Base-by-base conservation (phyloP, 2,888 invertebrate species). In the Leucoma salicis region DNA sequence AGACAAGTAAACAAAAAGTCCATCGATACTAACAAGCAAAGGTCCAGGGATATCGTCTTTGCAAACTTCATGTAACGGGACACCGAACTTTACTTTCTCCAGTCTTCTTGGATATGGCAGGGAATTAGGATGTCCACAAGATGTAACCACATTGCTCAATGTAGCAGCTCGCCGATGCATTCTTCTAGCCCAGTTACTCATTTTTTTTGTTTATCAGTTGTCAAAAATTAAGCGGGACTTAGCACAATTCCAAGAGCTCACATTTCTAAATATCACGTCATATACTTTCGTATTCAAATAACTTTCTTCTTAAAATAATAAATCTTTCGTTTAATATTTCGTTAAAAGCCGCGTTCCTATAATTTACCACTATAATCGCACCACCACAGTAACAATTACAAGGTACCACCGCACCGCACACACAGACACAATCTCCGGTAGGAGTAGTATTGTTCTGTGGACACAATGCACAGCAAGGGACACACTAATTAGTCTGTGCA, bases 21-120 rank as follows among this genome's bases (percentile, higher is more conserved):
- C 31, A 21, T 29, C 35, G 38, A 68, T 74, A 92, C 93, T 92
- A 90, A 95, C 97, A 79, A 97, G 91, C 70, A 97, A 90, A 53
- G 97, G 97, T 60, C 96, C 97, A 57, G 98, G 98, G 85, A 98
- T 96, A 89, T 97, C 96, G 82, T 96, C 97, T 85, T 97, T 97
- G 88, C 97, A 97, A 53, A 98, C 97, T 92, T 97, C 96, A 66
- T 95, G 95, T 53, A 98, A 90, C 34, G 96, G 94, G 52, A 94
- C 96, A 57, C 98, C 98, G 87, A 98, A 98, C 86, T 97, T 98
- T 37, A 98, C 97, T 92, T 97, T 97, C 88, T 97, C 96, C 57
- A 97, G 88, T 72, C 96, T 91, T 63, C 96, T 91, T 7, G 96
- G 95, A 78, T 96, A 96, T 13, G 95, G 94, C 56, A 94, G 92